Evolutionary conservation across 2,113 vertebrate genomes (phyloP).

Genomic region (Nasalis larvatus): DNA sequence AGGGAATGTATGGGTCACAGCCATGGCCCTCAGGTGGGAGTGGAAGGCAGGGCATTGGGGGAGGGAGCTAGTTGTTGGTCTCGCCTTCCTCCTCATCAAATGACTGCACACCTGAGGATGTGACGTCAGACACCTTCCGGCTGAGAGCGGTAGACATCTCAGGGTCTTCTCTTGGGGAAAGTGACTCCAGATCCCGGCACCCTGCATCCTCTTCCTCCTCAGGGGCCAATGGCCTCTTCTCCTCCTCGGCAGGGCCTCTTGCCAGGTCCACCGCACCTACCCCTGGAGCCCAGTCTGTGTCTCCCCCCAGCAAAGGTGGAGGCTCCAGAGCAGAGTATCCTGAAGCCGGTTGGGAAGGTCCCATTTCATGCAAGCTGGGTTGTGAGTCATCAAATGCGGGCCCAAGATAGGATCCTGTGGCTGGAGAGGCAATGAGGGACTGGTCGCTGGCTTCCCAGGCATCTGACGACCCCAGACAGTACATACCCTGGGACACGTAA

Average conservation of each 20-base stretch:
- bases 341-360: slow-evolving; percentile 88
- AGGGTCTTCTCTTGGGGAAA: slow-evolving; percentile 92
- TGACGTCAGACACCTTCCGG: slow-evolving; percentile 94
- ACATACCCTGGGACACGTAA: slow-evolving; percentile 98
- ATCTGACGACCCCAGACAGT: slow-evolving; percentile 97
- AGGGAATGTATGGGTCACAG: slow-evolving; percentile 32
- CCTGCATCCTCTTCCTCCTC: slow-evolving; percentile 93
- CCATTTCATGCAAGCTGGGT: slow-evolving; percentile 90
- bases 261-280: slow-evolving; percentile 79
- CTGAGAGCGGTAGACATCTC: slow-evolving; percentile 90
- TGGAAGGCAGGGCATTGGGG: background rate
- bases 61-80: slow-evolving; percentile 85
- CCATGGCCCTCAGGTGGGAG: slow-evolving; percentile 38
- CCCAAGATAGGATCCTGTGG: slow-evolving; percentile 90
- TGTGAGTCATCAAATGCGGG: slow-evolving; percentile 87
- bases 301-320: slow-evolving; percentile 57
- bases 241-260: slow-evolving; percentile 88
- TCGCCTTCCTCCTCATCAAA: slow-evolving; percentile 94
- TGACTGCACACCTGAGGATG: slow-evolving; percentile 91
- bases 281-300: slow-evolving; percentile 66
- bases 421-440: slow-evolving; percentile 93
- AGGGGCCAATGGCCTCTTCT: slow-evolving; percentile 85
- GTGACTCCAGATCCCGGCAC: slow-evolving; percentile 93
- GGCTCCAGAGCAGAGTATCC: slow-evolving; percentile 65
- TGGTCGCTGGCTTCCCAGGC: slow-evolving; percentile 97